These are phyloP conservation scores for Eulemur macaco DNA, from an alignment of 2,113 vertebrate species.

Conservation along the genomic window DNA sequence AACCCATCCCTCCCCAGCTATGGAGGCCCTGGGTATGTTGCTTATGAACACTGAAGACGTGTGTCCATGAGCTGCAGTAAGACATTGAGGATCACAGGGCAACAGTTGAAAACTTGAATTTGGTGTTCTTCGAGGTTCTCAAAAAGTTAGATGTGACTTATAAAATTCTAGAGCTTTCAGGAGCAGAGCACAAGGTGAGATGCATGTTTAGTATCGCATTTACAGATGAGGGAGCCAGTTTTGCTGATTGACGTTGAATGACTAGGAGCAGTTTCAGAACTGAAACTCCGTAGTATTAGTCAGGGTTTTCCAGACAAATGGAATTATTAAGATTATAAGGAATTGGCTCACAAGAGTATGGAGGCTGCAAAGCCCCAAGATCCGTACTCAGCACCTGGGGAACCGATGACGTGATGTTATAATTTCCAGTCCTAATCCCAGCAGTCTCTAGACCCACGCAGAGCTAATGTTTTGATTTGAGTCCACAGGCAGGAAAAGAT, in stretches of 20 bases:
- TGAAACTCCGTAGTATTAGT: background rate
- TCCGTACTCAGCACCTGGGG: background rate
- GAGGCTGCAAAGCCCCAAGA: background rate
- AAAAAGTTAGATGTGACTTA: background rate
- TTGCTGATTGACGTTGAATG: background rate
- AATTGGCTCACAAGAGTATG: background rate
- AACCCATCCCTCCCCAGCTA: accelerated
- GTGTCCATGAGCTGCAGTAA: background rate
- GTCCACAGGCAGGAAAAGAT: background rate
- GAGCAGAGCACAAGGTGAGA: background rate
- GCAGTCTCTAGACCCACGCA: too few species aligned
- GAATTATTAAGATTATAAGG: background rate
- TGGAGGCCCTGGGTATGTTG: background rate
- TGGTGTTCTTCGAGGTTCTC: background rate
- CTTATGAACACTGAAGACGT: background rate
- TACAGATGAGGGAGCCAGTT: background rate
- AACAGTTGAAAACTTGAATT: background rate
- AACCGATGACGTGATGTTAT: background rate
- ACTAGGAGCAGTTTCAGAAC: background rate
- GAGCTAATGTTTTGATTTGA: background rate
- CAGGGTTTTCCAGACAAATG: background rate
- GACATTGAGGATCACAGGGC: background rate
- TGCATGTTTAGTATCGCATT: background rate
- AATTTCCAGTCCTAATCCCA: background rate
- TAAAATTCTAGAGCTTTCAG: background rate